Conservation (phyloP, 2,113 vertebrate species). For the Alexandromys fortis region DNA sequence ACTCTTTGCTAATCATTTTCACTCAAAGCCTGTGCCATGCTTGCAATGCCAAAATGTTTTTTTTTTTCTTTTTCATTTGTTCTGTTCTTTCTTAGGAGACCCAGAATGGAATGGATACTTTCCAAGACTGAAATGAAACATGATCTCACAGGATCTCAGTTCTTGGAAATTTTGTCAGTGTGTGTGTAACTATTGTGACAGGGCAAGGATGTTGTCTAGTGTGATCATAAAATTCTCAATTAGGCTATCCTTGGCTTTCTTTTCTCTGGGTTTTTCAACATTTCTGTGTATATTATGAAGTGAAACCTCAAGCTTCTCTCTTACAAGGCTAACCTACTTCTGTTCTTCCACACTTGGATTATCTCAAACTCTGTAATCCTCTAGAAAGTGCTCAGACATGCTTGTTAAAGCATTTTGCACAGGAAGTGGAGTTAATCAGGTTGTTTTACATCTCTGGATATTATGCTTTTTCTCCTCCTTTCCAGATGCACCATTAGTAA, state of each 20-base stretch:
- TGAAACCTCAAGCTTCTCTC: constrained; percentile 21
- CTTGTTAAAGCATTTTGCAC: constrained; percentile 26
- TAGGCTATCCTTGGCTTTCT: constrained; percentile 42
- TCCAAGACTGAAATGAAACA: constrained; percentile 71
- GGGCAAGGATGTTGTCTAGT: constrained; percentile 47
- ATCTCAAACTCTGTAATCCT: not conserved
- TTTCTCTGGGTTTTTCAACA: constrained; percentile 34
- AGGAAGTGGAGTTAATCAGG: not conserved
- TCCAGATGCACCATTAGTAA: not conserved
- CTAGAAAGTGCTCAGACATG: not conserved
- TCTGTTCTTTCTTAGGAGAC: constrained; percentile 51
- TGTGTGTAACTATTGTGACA: constrained; percentile 80
- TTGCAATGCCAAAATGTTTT: constrained; percentile 29
- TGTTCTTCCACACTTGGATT: not conserved
- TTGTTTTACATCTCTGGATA: not conserved
- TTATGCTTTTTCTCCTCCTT: not conserved
- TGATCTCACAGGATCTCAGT: constrained; percentile 71
- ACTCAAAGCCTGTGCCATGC: constrained; percentile 32
- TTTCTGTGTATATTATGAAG: not conserved
- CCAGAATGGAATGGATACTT: constrained; percentile 62
- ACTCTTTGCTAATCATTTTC: constrained; percentile 60
- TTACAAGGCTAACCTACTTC: not conserved
- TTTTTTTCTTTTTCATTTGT: not conserved
- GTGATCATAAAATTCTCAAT: constrained; percentile 60
- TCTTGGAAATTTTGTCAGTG: constrained; percentile 74